Base-by-base conservation (phyloP, 2,113 vertebrate species). In the Actenoides lindsayi region DNA sequence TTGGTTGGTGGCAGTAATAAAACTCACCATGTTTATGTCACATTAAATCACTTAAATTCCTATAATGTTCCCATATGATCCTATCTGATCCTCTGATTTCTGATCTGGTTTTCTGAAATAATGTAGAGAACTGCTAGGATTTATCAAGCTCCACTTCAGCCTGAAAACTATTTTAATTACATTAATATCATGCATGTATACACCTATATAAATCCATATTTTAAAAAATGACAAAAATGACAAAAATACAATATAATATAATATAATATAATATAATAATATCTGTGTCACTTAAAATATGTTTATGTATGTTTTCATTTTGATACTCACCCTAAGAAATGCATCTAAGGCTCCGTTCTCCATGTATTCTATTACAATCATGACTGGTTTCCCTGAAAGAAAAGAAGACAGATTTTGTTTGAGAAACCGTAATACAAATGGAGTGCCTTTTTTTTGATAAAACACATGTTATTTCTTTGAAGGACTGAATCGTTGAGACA, bases 331-430 rank as follows among this genome's bases (percentile, higher is more conserved):
- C 98, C 99, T 99, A 98, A 99, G 99, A 98, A 99, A 99, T 69
- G 98, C 98, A 94, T 99, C 99, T 96, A 99, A 98, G 85, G 99
- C 99, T 95, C 99, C 99, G 86, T 99, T 99, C 97, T 99, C 99
- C 99, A 99, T 99, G 97, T 99, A 99, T 98, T 99, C 99, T 96
- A 99, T 99, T 97, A 99, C 99, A 96, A 99, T 99, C 99, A 99
- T 99, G 93, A 99, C 99, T 41, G 99, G 99, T 96, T 99, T 99
- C 93, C 99, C 99, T 99, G 97, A 97, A 97, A 97, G 56, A 86
- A 96, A 88, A 82, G 51, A 69, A 60, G 35, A 85, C 30, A 76
- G 62, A 85, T 71, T 89, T 83, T 92, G n/a, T 95, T 96, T 97
- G 81, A 97, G 87, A 96, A 96, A 80, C 48, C 51, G 39, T 68